Conservation (phyloP, 2,113 vertebrate genomes). For the Tachysurus fulvidraco region DNA sequence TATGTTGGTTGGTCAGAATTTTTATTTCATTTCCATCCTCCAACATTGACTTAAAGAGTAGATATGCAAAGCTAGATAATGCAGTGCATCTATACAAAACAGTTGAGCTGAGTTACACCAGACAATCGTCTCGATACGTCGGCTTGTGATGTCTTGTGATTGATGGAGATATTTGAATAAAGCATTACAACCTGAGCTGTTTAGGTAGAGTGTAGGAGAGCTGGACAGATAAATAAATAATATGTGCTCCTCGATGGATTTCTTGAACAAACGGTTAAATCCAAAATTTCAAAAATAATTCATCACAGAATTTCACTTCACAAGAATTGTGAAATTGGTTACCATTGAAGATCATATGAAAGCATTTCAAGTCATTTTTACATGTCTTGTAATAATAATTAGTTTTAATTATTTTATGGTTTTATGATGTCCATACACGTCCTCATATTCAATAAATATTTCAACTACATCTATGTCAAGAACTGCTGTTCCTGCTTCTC, state of each 20-base stretch:
- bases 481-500: background rate
- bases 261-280: background rate
- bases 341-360: background rate
- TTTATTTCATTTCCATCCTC: background rate
- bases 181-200: background rate
- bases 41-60: background rate
- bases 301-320: background rate
- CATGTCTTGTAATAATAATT: background rate
- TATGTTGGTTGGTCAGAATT: too few relatives aligned
- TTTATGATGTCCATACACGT: background rate
- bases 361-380: background rate
- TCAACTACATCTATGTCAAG: background rate
- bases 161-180: background rate
- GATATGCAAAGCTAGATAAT: background rate
- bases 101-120: background rate
- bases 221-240: background rate
- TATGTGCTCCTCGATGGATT: background rate
- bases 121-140: background rate
- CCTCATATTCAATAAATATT: background rate
- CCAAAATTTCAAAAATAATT: too few relatives aligned
- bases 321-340: background rate
- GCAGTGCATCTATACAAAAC: too few relatives aligned
- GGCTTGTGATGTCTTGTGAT: background rate
- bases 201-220: background rate
- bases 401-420: background rate